A percentile compares a stretch with the other conserved stretches of the same genome.
Conservation (phyloP, 2,797 vertebrate genomes). For the Enteromius trimaculatus region DNA sequence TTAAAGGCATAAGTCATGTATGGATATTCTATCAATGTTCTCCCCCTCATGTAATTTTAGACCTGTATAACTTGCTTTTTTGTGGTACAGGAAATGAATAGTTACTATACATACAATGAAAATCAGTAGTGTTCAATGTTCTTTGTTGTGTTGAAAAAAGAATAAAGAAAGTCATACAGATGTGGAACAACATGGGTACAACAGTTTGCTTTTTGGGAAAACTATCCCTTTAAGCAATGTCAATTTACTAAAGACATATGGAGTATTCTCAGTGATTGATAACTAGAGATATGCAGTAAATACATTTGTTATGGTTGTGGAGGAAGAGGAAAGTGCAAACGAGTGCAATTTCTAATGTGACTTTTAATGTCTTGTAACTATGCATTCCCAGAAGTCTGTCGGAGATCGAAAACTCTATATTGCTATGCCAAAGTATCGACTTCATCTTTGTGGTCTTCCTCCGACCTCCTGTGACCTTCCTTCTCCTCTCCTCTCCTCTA, state of each 20-base stretch:
- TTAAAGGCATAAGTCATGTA: background rate
- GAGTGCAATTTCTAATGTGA: constrained; percentile 1
- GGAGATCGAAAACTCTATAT: background rate
- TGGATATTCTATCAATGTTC: background rate
- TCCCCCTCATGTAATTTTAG: background rate
- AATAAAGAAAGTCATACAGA: background rate
- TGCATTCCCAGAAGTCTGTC: constrained; percentile 24
- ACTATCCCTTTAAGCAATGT: background rate
- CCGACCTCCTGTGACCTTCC: constrained; percentile 29
- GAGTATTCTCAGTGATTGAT: background rate
- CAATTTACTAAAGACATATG: background rate
- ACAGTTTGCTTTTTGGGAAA: background rate
- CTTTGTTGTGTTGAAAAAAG: too few species aligned
- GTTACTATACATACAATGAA: background rate
- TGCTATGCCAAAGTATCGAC: constrained; percentile 10
- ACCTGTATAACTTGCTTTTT: background rate
- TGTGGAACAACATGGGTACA: background rate
- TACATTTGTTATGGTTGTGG: background rate
- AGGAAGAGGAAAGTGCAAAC: background rate
- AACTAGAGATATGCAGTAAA: background rate
- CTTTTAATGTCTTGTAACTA: background rate
- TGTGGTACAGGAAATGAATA: background rate
- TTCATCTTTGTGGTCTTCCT: constrained; percentile 19
- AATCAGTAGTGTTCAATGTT: background rate
- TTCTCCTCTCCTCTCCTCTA: constrained; percentile 10